These are phyloP conservation scores for Gallinago stenura DNA, from an alignment of 2,797 vertebrate genomes.

Conservation along the genomic window DNA sequence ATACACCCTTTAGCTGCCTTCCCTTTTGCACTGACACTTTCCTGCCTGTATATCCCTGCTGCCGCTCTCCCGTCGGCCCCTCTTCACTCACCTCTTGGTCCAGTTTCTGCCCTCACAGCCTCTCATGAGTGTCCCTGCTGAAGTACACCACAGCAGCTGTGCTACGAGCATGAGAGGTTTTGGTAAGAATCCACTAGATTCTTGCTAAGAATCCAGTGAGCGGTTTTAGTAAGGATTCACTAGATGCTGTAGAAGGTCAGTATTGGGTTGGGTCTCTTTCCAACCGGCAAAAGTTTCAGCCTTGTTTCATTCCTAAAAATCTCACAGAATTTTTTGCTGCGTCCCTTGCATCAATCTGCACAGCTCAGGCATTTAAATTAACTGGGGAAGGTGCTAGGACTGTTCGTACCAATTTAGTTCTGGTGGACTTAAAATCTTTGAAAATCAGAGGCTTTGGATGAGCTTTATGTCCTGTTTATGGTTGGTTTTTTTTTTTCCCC, in stretches of 20 bases:
- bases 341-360: neutral
- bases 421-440: neutral
- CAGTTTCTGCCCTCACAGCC: neutral
- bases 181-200: no score
- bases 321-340: neutral
- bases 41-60: neutral
- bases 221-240: neutral
- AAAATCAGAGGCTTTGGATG: neutral
- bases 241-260: neutral
- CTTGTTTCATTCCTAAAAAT: neutral
- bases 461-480: neutral
- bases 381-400: neutral
- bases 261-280: neutral
- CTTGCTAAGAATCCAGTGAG: neutral
- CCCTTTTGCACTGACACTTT: neutral
- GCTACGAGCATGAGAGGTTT: neutral
- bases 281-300: neutral
- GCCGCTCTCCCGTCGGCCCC: neutral
- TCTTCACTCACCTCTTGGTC: no score
- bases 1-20: neutral
- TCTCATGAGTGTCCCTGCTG: neutral
- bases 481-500: accelerated
- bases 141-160: neutral
- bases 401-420: neutral
- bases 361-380: neutral